Base-by-base conservation (phyloP, 2,113 vertebrate species). In the Serilophus lunatus region DNA sequence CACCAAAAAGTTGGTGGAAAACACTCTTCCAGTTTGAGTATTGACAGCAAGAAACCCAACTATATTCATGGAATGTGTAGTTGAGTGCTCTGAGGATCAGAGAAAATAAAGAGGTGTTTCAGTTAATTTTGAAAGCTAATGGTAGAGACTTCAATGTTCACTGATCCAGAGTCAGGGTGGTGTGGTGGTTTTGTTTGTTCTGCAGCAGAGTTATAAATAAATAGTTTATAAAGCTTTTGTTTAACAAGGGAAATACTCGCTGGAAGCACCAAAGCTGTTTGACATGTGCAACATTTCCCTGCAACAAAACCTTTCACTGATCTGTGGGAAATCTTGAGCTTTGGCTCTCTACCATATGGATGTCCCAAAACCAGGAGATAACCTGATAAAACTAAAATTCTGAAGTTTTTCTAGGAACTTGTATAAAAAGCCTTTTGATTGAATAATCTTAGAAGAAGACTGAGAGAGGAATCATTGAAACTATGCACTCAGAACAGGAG, bases 91-190 rank as follows among this genome's bases (percentile, higher is more conserved):
- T 57, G 66, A 88, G 53, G 25, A 42, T 72, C 45, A 69, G 36
- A 65, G 75, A 82, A 90, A 80, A 80, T 33, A 10, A 75, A 60
- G 57, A 88, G 31, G 5, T 2, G 1, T 53, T 61, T 79, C 53
- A 57, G 25, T 16, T 57, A 6, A 0, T 44, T 44, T 72, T 40
- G 71, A 75, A 81, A 89, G 38, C 9, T 35, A 38, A 45, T 7
- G 18, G 40, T 12, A 65, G 60, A 88, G 23, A 18, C 50, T 56
- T 69, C 42, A 40, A 4, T 36, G 12, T 60, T 64, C 66, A 42
- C 3, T 68, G 47, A 16, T 9, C 8, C 1, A 8, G 40, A 64
- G 18, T 26, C 20, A 7, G 9, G 0, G 2, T 31, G 53, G 28
- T 29, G 54, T 59, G 45, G 31, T 57, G 59, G 45, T 57, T 92